Base-by-base conservation (phyloP, 2,113 vertebrate genomes). In the Amblyopsis rosae region DNA sequence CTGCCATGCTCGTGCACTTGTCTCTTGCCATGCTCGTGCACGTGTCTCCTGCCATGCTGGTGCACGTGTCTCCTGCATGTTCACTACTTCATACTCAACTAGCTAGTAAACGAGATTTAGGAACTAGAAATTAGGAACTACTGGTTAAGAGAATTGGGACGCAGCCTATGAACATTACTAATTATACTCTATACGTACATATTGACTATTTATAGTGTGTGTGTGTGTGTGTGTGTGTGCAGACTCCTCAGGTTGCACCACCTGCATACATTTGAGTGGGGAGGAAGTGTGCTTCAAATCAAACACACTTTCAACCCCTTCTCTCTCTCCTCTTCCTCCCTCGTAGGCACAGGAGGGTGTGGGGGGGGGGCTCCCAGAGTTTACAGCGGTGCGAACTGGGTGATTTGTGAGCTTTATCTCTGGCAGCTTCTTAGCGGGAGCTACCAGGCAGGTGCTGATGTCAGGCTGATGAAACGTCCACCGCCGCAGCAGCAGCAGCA, bases 361-460 rank as follows among this genome's bases (percentile, higher is more conserved):
- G 68, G 59, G 35, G 17, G 80, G 76, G 81, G 60, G 41, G 67
- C 66, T 35, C 16, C 3, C 76, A 82, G 80, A 80, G 73, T 75
- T 83, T 82, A 82, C 75, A 75, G 50, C 69, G 83, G 83, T 73
- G 75, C 80, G 84, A 87, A 87, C 65, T 80, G 77, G 61, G 69
- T 56, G 79, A 82, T 88, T 84, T 77, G 9, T 12, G 74, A 41
- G 62, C 77, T 85, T 67, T 76, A 62, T 77, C 73, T 86, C 67
- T 60, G 77, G 73, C 79, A 77, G 82, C 69, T 67, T 70, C 77
- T 81, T 65, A 70, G 79, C 70, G 82, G 65, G 84, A 82, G 81
- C 84, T 86, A 89, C 87, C 80, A 87, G 79, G 89, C 82, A 89
- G 81, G 79, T 83, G 85, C 81, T 89, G 89, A 90, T 88, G 89